Base-by-base conservation (phyloP, 2,797 vertebrate species). In the Pseudomugil gertrudae region DNA sequence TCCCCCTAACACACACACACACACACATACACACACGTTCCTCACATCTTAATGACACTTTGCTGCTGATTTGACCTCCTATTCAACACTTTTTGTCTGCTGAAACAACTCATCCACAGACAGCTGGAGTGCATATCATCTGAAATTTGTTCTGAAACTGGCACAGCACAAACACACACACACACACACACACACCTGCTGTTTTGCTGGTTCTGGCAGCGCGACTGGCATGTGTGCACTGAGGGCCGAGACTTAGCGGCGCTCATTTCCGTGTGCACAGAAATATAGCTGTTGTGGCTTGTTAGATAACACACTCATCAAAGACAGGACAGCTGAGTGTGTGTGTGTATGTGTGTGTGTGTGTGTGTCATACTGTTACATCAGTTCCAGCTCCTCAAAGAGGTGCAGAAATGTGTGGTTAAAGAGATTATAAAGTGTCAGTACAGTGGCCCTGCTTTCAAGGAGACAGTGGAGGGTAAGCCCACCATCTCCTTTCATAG, bases 221-320 rank as follows among this genome's bases (percentile, higher is more conserved):
- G 76, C 74, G 84, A 54, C 45, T 73, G 87, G 84, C 74, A 86
- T 87, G 89, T 57, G 65, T 24, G 56, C 66, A 54, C 45, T 23
- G 62, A 52, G 67, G 66, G 66, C 64, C 66, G 84, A 83, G 89
- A 88, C 90, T 80, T 50, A 11, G 66, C 33, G 89, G 86, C 81
- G 83, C 85, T 90, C 47, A n/a, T 66, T 85, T 85, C 81, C 84
- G 33, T 50, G 38, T 52, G 73, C 84, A 79, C 84, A 69, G 57
- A 83, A 76, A 87, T 89, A 79, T 74, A 71, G 70, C 56, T 71
- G 72, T 76, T 85, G 76, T 75, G 81, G 64, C 74, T 52, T 64
- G 79, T 88, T 90, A 89, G 78, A 89, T 87, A 88, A 90, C 79
- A 60, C 54, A 63, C 66, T 85, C 69, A 85, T 87, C 87, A 84